Conservation (phyloP, 2,888 invertebrate species). For the Scrobipalpa costella region DNA sequence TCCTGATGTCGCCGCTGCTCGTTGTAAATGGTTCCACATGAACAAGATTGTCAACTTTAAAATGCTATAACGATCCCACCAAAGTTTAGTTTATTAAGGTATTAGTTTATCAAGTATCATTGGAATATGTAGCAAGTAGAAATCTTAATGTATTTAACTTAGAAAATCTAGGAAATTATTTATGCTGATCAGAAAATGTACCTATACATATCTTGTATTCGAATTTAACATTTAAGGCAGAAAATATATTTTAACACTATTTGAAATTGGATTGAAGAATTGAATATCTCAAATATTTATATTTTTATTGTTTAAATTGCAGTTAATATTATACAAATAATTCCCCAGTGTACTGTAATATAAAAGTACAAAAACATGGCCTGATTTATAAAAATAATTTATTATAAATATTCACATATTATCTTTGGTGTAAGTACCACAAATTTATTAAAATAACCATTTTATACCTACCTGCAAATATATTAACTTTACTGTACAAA, state of each 20-base stretch:
- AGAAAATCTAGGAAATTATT: slow-evolving; percentile 14
- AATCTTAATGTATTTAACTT: slow-evolving; percentile 17
- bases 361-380: slow-evolving; percentile 20
- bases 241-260: not conserved
- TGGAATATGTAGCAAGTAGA: slow-evolving; percentile 22
- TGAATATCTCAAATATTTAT: not conserved
- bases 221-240: slow-evolving; percentile 5
- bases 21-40: not conserved
- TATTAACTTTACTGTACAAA: slow-evolving; percentile 41
- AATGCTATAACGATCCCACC: slow-evolving; percentile 71
- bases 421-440: not conserved
- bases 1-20: not conserved
- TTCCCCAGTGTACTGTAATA: slow-evolving; percentile 18
- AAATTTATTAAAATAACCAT: not conserved
- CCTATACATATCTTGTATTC: slow-evolving; percentile 13
- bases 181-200: slow-evolving; percentile 9
- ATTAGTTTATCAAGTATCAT: slow-evolving; percentile 50
- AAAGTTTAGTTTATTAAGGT: slow-evolving; percentile 74
- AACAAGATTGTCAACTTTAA: slow-evolving; percentile 28
- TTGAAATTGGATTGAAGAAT: not conserved
- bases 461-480: slow-evolving; percentile 6
- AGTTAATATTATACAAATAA: not conserved
- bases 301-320: not conserved
- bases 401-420: not conserved
- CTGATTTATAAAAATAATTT: slow-evolving; percentile 19